These are phyloP conservation scores for Danionella dracula DNA, from an alignment of 2,797 vertebrate genomes.

Conservation along the genomic window DNA sequence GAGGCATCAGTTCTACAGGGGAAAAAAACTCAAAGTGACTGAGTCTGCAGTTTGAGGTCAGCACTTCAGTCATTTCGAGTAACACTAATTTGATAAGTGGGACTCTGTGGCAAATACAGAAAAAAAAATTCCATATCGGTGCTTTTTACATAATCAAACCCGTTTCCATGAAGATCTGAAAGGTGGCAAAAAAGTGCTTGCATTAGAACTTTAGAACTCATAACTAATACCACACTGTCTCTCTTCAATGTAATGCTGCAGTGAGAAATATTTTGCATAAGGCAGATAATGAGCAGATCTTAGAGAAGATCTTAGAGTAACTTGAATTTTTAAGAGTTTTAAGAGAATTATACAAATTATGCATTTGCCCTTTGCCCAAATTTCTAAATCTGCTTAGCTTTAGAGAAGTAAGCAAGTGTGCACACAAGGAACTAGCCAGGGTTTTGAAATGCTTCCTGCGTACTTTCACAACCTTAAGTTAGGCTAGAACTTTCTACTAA, in stretches of 20 bases:
- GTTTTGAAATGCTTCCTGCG: conserved; percentile 37
- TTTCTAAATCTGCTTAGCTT: conserved; percentile 58
- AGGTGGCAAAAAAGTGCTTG: too few species aligned
- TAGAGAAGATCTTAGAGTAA: too few species aligned
- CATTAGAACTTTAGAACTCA: too few species aligned
- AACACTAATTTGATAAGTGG: conserved; percentile 35
- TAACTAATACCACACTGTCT: too few species aligned
- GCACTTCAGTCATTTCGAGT: conserved; percentile 54
- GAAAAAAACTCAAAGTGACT: conserved; percentile 58
- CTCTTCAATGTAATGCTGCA: too few species aligned
- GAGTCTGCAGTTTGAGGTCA: conserved; percentile 58
- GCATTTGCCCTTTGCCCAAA: conserved; percentile 2
- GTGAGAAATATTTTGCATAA: too few species aligned
- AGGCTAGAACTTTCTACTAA: too few species aligned
- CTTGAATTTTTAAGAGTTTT: not conserved
- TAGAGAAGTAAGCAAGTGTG: conserved; percentile 60
- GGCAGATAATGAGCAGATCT: too few species aligned
- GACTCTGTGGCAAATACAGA: not conserved
- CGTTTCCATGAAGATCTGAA: not conserved
- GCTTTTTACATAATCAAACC: not conserved
- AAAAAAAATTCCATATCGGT: not conserved
- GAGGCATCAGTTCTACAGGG: conserved; percentile 54
- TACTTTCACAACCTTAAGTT: conserved; percentile 22
- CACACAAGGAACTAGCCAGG: conserved; percentile 50
- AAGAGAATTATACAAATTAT: not conserved